Conservation (phyloP, 1,140 invertebrate species). For the Drosophila bocqueti region DNA sequence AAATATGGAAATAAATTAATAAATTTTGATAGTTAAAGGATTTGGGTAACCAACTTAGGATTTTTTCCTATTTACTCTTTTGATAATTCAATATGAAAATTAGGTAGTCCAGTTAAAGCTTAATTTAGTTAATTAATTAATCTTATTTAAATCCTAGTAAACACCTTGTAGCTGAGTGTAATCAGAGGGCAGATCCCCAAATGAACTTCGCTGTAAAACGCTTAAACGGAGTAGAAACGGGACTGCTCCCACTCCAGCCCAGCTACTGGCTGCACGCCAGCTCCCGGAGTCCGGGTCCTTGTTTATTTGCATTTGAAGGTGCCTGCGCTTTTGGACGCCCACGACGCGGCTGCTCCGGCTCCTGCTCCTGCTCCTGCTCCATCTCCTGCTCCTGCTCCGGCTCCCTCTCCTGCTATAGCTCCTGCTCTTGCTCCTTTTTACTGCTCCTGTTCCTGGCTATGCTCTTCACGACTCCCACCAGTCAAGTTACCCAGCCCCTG, state of each 20-base stretch:
- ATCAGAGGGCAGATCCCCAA: conserved; percentile 31
- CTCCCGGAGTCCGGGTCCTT: conserved; percentile 42
- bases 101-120: not conserved
- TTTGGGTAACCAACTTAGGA: not conserved
- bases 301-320: conserved; percentile 69
- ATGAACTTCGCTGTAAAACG: conserved; percentile 58
- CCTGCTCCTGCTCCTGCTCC: not conserved
- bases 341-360: conserved; percentile 4
- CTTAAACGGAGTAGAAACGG: conserved; percentile 47
- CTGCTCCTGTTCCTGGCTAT: not conserved
- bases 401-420: not conserved
- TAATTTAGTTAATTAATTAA: not conserved
- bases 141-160: not conserved
- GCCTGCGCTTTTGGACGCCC: conserved; percentile 62
- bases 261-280: conserved; percentile 65
- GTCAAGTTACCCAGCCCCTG: conserved; percentile 25
- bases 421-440: conserved; percentile 7
- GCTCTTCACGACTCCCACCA: conserved; percentile 25
- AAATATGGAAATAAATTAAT: not conserved
- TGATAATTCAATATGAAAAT: not conserved
- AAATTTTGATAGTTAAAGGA: not conserved
- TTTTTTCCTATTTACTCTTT: not conserved
- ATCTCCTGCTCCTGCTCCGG: not conserved
- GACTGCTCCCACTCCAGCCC: conserved; percentile 6
- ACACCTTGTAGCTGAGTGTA: conserved; percentile 46